These are phyloP conservation scores for Pipistrellus kuhlii DNA, from an alignment of 2,797 vertebrate genomes.

Conservation along the genomic window DNA sequence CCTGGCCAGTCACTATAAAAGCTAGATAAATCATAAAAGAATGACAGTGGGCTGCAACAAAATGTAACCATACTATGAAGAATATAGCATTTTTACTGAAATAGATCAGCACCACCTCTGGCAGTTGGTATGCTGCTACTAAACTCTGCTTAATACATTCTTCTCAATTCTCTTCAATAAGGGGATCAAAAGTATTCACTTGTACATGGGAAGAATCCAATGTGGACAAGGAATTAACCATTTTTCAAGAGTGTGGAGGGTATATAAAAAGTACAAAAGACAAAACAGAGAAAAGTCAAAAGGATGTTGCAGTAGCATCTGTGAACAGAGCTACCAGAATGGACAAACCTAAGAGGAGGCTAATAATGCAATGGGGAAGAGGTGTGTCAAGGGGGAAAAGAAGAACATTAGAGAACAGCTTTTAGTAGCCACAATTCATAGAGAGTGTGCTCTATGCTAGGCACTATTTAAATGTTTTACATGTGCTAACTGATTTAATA, in stretches of 20 bases:
- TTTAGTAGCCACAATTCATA: background rate
- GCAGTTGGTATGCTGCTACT: background rate
- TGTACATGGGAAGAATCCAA: background rate
- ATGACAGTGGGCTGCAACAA: background rate
- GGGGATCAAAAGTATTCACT: background rate
- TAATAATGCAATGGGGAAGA: background rate
- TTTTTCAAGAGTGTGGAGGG: background rate
- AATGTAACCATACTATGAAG: background rate
- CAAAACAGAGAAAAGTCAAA: background rate
- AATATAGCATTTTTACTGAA: background rate
- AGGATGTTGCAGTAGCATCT: background rate
- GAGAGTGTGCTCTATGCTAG: background rate
- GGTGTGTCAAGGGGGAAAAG: background rate
- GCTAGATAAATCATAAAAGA: background rate
- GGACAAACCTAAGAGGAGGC: background rate
- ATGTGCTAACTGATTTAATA: background rate
- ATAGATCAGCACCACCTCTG: background rate
- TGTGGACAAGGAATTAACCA: background rate
- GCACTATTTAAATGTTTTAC: background rate
- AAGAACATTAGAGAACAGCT: background rate
- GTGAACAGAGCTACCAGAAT: background rate
- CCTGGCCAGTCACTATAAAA: background rate
- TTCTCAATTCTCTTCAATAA: background rate
- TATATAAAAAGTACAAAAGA: slow-evolving; percentile 28
- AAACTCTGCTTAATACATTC: background rate